These are phyloP conservation scores for Channa maculata DNA, from an alignment of 2,113 vertebrate genomes.

Conservation along the genomic window DNA sequence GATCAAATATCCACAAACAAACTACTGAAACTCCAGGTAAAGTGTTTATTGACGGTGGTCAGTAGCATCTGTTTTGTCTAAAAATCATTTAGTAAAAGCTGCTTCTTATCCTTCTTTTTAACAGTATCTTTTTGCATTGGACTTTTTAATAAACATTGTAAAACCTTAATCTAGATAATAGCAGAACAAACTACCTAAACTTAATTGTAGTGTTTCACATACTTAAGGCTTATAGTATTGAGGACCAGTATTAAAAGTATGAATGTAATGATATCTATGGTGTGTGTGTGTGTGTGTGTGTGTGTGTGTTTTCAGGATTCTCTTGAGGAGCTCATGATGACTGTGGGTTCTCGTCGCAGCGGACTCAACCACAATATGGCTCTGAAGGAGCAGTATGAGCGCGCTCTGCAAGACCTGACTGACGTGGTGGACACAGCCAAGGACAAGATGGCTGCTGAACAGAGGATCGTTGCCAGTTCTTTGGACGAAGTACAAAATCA, in stretches of 20 bases:
- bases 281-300: too few relatives aligned
- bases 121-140: background rate
- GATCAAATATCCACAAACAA: slow-evolving; percentile 90
- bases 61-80: background rate
- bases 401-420: slow-evolving; percentile 90
- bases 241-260: background rate
- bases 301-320: slow-evolving; percentile 84
- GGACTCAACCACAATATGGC: slow-evolving; percentile 93
- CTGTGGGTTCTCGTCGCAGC: slow-evolving; percentile 88
- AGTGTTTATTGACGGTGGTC: background rate
- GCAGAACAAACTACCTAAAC: too few relatives aligned
- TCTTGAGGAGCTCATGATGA: slow-evolving; percentile 92
- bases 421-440: slow-evolving; percentile 94
- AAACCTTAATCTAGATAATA: background rate
- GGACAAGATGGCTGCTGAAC: slow-evolving; percentile 93
- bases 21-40: slow-evolving; percentile 95
- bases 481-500: slow-evolving; percentile 88
- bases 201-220: background rate
- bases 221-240: too few relatives aligned
- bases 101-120: background rate
- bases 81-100: background rate
- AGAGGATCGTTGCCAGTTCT: slow-evolving; percentile 89
- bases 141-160: too few relatives aligned
- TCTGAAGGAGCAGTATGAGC: slow-evolving; percentile 91
- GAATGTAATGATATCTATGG: fast-evolving